Conservation (phyloP, 2,113 vertebrate species). For the Phrynosoma blainvillii region DNA sequence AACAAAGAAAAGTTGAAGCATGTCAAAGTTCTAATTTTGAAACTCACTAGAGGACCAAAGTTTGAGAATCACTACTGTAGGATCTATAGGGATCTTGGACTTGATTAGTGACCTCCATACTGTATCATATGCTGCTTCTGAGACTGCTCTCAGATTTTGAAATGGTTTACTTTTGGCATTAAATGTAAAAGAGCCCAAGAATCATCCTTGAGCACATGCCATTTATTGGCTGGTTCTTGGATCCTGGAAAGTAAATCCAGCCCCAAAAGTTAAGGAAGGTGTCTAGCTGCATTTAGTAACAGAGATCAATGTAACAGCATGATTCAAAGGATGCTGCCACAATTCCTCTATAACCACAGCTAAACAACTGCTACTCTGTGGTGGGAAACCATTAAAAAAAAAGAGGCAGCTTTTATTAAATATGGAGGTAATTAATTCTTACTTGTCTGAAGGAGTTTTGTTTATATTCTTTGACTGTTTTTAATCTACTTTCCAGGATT, state of each 20-base stretch:
- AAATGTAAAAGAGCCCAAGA: not conserved
- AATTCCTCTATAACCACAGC: slow-evolving; percentile 43
- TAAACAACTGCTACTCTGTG: slow-evolving; percentile 29
- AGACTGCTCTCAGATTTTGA: not conserved
- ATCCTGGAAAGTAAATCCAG: slow-evolving; percentile 1
- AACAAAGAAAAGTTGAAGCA: too few species aligned
- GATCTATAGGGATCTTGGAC: not conserved
- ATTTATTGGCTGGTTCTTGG: not conserved
- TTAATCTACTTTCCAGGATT: slow-evolving; percentile 69
- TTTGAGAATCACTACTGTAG: too few species aligned
- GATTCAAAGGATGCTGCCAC: slow-evolving; percentile 60
- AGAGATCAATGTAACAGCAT: slow-evolving; percentile 49
- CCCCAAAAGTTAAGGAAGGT: slow-evolving; percentile 29
- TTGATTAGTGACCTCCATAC: not conserved
- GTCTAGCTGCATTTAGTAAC: slow-evolving; percentile 5
- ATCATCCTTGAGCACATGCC: not conserved
- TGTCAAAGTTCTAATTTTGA: too few species aligned
- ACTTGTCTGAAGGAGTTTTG: slow-evolving; percentile 53
- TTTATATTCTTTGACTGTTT: slow-evolving; percentile 67
- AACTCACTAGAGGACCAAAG: too few species aligned
- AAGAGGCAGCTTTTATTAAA: slow-evolving; percentile 45
- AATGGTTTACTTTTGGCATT: not conserved
- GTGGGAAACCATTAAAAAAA: slow-evolving; percentile 52
- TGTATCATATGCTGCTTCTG: not conserved
- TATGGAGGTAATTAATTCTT: slow-evolving; percentile 60